phyloP scores from a whole-genome alignment of 2,113 vertebrate species.

The Vulpes vulpes region DNA sequence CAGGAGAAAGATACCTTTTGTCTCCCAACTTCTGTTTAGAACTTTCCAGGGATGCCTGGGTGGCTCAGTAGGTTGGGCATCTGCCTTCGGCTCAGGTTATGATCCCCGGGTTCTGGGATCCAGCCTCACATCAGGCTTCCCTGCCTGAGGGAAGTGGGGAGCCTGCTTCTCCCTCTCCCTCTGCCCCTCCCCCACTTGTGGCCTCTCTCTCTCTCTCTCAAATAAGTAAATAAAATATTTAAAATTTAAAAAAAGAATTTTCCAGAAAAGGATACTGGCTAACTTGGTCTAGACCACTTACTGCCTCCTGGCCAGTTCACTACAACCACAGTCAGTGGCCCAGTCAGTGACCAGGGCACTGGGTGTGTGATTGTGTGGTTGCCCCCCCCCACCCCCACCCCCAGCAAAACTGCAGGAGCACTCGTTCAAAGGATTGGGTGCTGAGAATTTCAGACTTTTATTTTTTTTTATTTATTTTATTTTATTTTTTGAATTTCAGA shows the following conservation, averaged over 20 bases:
- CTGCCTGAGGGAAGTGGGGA: no score
- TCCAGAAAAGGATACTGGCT: not conserved
- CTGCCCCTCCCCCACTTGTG: no score
- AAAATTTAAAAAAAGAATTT: not conserved
- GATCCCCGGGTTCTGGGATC: no score
- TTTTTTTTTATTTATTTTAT: not conserved
- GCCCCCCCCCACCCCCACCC: not conserved
- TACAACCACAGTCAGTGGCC: not conserved
- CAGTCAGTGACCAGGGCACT: not conserved
- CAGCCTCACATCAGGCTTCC: no score
- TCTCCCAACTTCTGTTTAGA: not conserved
- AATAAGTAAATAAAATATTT: no score
- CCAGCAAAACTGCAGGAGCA: not conserved
- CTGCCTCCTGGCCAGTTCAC: not conserved
- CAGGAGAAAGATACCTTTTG: not conserved
- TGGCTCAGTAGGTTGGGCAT: no score
- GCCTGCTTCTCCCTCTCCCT: no score
- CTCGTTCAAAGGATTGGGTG: no score
- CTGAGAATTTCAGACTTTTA: constrained; percentile 39
- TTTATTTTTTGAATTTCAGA: not conserved
- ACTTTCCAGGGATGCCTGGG: not conserved
- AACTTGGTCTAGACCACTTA: not conserved
- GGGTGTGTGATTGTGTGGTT: not conserved
- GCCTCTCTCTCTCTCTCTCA: no score
- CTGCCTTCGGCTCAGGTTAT: no score